Percentiles rank a stretch among this genome's conserved stretches.
Conservation (phyloP, 2,888 invertebrate genomes). For the Meghimatium bilineatum region DNA sequence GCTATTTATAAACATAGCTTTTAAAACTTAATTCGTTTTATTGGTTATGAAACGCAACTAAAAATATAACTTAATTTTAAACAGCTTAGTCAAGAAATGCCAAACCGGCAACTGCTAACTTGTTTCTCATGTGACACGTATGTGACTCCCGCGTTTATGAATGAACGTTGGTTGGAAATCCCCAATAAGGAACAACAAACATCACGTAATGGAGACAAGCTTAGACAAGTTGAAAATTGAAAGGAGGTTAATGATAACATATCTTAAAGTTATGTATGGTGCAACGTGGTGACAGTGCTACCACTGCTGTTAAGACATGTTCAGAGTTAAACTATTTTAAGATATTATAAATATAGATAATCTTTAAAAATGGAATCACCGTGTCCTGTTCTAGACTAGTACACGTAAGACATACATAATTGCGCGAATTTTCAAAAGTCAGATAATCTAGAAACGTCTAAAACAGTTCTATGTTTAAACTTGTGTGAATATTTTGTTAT, state of each 20-base stretch:
- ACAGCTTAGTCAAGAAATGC: background rate
- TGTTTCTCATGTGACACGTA: background rate
- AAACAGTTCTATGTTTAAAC: too few species aligned
- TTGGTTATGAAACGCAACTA: too few species aligned
- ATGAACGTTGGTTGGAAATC: background rate
- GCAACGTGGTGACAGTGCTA: background rate
- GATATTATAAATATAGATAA: too few species aligned
- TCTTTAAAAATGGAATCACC: too few species aligned
- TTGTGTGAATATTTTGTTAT: too few species aligned
- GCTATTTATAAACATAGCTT: background rate
- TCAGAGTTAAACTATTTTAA: too few species aligned
- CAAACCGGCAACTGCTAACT: background rate
- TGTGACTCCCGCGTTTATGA: background rate
- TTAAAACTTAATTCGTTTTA: too few species aligned
- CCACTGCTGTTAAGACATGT: background rate
- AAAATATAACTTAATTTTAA: background rate
- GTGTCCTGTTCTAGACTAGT: too few species aligned
- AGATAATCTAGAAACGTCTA: too few species aligned
- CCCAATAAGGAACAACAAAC: background rate
- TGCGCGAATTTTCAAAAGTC: too few species aligned
- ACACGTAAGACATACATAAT: too few species aligned
- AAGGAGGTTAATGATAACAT: background rate
- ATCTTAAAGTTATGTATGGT: background rate
- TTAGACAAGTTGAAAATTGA: background rate
- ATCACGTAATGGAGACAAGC: background rate